These are phyloP conservation scores for Paramormyrops hopkinsi DNA, from an alignment of 2,797 vertebrate genomes.

Conservation along the genomic window DNA sequence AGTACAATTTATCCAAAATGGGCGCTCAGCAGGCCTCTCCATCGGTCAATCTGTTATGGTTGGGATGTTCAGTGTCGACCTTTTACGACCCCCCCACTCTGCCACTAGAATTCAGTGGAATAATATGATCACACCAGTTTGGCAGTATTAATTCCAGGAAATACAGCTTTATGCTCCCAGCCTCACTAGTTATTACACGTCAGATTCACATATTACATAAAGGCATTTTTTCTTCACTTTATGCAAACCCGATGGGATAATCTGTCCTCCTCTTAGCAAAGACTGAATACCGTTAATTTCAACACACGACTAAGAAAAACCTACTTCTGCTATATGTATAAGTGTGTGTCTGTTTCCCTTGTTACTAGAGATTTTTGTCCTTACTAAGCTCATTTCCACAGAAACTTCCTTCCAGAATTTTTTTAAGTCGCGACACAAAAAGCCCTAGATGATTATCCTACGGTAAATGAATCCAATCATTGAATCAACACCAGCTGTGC, in stretches of 20 bases:
- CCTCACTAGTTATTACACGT: background rate
- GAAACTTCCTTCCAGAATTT: background rate
- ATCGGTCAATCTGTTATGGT: background rate
- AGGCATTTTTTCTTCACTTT: background rate
- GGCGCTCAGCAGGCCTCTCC: background rate
- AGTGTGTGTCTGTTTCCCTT: background rate
- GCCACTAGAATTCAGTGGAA: background rate
- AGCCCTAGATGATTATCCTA: background rate
- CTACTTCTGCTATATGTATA: background rate
- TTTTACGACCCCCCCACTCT: background rate
- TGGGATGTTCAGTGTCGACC: background rate
- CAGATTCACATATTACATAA: background rate
- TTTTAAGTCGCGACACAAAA: background rate
- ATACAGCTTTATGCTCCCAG: background rate
- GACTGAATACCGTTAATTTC: background rate
- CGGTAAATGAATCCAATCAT: background rate
- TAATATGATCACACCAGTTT: background rate
- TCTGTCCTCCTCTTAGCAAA: background rate
- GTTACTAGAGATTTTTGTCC: background rate
- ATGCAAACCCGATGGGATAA: background rate
- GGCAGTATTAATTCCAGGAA: background rate
- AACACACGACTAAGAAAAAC: background rate
- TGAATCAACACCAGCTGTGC: background rate
- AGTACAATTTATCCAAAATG: background rate
- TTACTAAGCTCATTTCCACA: background rate